Evolutionary conservation across 2,113 vertebrate genomes (phyloP).

Genomic region (Urocitellus parryii): DNA sequence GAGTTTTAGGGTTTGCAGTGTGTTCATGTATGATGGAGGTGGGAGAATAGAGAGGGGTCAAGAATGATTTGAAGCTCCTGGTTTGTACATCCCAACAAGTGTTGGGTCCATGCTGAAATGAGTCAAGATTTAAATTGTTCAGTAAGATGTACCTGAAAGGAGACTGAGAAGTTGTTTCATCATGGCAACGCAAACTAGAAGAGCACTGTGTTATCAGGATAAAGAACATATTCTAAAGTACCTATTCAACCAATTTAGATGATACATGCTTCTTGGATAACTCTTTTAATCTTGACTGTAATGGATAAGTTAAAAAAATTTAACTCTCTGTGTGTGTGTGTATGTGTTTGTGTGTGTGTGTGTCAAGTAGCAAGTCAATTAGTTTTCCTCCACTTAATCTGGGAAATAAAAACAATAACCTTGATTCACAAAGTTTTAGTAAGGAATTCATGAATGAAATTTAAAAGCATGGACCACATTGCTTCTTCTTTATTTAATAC

Average conservation of each 20-base stretch:
- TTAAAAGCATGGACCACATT: not conserved
- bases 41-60: not conserved
- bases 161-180: not conserved
- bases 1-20: not conserved
- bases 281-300: not conserved
- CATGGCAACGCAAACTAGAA: not conserved
- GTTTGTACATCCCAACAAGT: not conserved
- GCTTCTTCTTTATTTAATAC: not conserved
- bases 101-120: not conserved
- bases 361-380: not conserved
- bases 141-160: not conserved
- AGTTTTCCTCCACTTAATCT: conserved; percentile 4
- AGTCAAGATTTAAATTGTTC: not conserved
- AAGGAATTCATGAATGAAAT: not conserved
- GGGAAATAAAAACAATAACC: not conserved
- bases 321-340: not conserved
- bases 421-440: not conserved
- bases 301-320: not conserved
- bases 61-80: not conserved
- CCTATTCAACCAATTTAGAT: not conserved
- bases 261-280: not conserved
- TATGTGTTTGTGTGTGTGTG: not conserved
- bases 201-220: not conserved
- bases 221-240: not conserved
- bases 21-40: no score